Base-by-base conservation (phyloP, 2,797 vertebrate species). In the Geotrypetes seraphini region DNA sequence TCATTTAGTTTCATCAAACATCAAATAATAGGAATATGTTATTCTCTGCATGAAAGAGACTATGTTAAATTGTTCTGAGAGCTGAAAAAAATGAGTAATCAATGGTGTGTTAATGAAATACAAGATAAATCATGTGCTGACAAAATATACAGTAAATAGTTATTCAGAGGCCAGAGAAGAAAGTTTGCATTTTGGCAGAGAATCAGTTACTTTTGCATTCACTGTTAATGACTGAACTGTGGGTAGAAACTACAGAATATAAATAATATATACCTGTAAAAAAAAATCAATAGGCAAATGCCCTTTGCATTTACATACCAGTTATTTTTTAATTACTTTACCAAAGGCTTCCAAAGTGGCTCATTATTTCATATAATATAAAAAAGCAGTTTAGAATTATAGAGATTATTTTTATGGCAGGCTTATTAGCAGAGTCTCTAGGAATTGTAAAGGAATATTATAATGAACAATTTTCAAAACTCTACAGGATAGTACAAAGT, bases 1-100 rank as follows among this genome's bases (percentile, higher is more conserved):
- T 75, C 69, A 75, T 75, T 78, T 74, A 65, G 60, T 74, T 76
- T 75, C 69, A 78, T 74, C 67, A 76, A 68, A 81, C 78, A 73
- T 72, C 59, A 74, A 72, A 78, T 77, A 78, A 72, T 76, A 69
- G 63, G 66, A 78, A 76, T 69, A 73, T 66, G 67, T 66, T 74
- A 69, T 74, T 70, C 63, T 69, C 47, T 63, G 61, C 57, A 69
- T 72, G 66, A 78, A 70, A 76, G 47, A 71, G 46, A 60, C 51
- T 63, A 63, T 72, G 47, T 50, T 69, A 78, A 74, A 75, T 75
- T 76, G 72, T 71, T 76, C 71, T 68, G 51, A 75, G 69, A 68
- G 49, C 44, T 69, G 36, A 74, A 72, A n/a, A n/a, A 78, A 76
- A 70, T 63, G 69, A 66, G 57, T 60, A 70, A 71, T 77, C 66